Conservation (phyloP, 2,113 vertebrate species). For the Hiodon alosoides region DNA sequence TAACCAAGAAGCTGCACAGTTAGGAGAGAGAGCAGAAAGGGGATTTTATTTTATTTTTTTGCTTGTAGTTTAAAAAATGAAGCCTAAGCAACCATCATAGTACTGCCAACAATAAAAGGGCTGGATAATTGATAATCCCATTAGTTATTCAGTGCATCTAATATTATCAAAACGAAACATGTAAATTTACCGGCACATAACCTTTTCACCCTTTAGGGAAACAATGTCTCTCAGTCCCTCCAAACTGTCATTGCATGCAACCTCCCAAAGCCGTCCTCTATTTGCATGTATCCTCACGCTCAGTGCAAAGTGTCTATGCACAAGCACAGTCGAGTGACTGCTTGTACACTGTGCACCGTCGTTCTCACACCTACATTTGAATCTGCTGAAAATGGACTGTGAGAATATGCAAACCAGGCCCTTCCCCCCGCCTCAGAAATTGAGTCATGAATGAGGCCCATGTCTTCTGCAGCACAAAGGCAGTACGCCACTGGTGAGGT, state of each 20-base stretch:
- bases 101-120: too few relatives aligned
- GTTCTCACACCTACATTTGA: not conserved
- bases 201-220: not conserved
- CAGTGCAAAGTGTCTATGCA: not conserved
- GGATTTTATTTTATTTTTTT: too few relatives aligned
- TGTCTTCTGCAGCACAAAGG: not conserved
- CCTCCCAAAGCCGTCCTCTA: not conserved
- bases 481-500: not conserved
- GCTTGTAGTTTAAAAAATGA: too few relatives aligned
- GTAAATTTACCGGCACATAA: too few relatives aligned
- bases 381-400: not conserved
- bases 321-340: not conserved
- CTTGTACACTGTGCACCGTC: not conserved
- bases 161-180: too few relatives aligned
- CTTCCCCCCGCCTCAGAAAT: not conserved
- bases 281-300: constrained; percentile 6
- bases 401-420: not conserved
- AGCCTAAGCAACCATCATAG: too few relatives aligned
- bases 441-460: not conserved
- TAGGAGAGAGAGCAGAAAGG: not conserved
- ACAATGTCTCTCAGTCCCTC: constrained; percentile 1
- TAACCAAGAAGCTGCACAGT: not conserved
- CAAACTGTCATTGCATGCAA: not conserved
- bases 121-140: too few relatives aligned
- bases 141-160: too few relatives aligned